Percentiles rank a stretch among this genome's conserved stretches.
Evolutionary conservation across 2,888 invertebrate species (phyloP).

Genomic region (Ellobium chinense): DNA sequence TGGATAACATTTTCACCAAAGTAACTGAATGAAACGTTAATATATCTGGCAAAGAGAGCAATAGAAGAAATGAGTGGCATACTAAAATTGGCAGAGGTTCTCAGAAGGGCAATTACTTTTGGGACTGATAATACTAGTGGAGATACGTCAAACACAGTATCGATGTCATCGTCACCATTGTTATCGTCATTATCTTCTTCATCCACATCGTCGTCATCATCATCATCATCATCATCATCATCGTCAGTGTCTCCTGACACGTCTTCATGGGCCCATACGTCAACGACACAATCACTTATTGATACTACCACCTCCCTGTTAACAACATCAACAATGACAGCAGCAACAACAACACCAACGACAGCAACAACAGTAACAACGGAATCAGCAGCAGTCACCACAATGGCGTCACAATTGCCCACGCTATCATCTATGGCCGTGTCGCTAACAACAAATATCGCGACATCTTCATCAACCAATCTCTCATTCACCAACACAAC

Average conservation of each 20-base stretch:
- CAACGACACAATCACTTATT: not conserved
- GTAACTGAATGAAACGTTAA: too few species aligned
- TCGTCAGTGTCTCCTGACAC: constrained; percentile 20
- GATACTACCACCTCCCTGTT: not conserved
- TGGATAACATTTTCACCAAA: too few species aligned
- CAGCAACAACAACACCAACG: not conserved
- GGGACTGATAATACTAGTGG: too few species aligned
- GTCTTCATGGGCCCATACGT: not conserved
- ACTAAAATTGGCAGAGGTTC: too few species aligned
- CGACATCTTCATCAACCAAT: not conserved
- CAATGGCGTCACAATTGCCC: too few species aligned
- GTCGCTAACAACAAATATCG: too few species aligned
- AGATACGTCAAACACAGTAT: too few species aligned
- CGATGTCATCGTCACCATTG: too few species aligned
- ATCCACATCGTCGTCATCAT: not conserved
- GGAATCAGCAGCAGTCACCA: not conserved
- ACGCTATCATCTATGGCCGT: too few species aligned
- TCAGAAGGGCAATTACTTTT: too few species aligned
- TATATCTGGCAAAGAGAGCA: too few species aligned
- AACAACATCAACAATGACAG: not conserved
- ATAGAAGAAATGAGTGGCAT: too few species aligned
- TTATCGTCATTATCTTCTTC: not conserved
- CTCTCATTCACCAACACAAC: not conserved
- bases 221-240: constrained; percentile 1
- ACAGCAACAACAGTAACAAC: not conserved